Evolutionary conservation across 1,140 invertebrate genomes (phyloP).

Genomic region (Drosophila chauvacae): DNA sequence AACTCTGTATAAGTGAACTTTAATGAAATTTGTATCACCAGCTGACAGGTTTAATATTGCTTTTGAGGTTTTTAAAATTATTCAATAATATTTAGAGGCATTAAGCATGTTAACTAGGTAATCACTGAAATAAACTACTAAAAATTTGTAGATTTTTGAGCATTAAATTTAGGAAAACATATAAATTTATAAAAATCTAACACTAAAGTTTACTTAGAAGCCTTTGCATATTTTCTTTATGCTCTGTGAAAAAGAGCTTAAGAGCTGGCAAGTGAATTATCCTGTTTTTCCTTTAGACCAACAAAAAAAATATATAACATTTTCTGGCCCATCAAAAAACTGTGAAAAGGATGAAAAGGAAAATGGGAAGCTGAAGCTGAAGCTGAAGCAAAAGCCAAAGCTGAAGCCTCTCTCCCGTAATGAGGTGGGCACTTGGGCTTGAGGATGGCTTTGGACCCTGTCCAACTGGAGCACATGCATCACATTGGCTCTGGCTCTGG

Average conservation of each 20-base stretch:
- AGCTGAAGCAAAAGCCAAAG: neutral
- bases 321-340: slow-evolving; percentile 10
- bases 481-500: neutral
- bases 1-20: neutral
- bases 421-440: slow-evolving; percentile 27
- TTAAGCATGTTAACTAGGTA: neutral
- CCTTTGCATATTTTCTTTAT: neutral
- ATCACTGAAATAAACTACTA: neutral
- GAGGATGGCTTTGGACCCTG: slow-evolving; percentile 48
- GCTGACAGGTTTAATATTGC: neutral
- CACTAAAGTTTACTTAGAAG: neutral
- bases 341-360: slow-evolving; percentile 6
- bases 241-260: neutral
- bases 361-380: neutral
- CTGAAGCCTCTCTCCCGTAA: neutral
- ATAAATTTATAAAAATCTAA: neutral
- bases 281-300: neutral
- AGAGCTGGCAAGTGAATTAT: slow-evolving; percentile 7
- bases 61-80: neutral
- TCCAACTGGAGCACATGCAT: slow-evolving; percentile 61
- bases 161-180: neutral
- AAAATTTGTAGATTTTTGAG: neutral
- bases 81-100: neutral
- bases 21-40: neutral
- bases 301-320: slow-evolving; percentile 13